These are phyloP conservation scores for Cephus spinipes DNA, from an alignment of 2,888 invertebrate species.

Conservation along the genomic window DNA sequence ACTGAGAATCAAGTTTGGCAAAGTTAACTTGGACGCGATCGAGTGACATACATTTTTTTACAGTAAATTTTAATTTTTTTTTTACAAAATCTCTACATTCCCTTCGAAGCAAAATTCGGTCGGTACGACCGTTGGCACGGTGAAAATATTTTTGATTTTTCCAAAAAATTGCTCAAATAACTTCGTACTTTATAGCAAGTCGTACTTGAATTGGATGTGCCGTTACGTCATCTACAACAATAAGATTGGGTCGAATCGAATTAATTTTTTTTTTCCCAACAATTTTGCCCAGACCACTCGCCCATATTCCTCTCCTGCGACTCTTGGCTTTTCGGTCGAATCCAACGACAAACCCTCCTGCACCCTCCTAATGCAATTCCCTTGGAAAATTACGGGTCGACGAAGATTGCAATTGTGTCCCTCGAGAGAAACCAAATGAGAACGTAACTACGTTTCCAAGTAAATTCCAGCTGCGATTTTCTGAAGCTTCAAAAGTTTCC, in stretches of 20 bases:
- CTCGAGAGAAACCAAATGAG: slow-evolving; percentile 45
- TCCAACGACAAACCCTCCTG: background rate
- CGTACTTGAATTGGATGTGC: background rate
- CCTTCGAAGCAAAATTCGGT: background rate
- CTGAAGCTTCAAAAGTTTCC: slow-evolving; percentile 24
- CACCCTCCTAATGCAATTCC: slow-evolving; percentile 46
- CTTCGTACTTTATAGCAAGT: background rate
- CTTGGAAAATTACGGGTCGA: slow-evolving; percentile 44
- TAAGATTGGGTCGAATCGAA: background rate
- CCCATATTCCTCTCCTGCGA: background rate
- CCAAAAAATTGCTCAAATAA: background rate
- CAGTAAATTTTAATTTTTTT: background rate
- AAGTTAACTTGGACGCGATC: background rate
- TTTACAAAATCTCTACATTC: too few relatives aligned
- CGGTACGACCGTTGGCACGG: too few relatives aligned
- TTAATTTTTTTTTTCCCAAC: background rate
- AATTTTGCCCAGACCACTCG: background rate
- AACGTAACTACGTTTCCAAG: slow-evolving; percentile 52
- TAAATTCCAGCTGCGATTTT: slow-evolving; percentile 52
- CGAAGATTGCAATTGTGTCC: slow-evolving; percentile 35
- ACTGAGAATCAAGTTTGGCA: background rate
- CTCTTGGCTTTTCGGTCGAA: background rate
- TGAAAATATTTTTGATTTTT: background rate
- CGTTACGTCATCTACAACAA: background rate
- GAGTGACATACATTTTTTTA: background rate